phyloP scores from a whole-genome alignment of 2,888 invertebrate species.

The Pyrrhosoma nymphula region DNA sequence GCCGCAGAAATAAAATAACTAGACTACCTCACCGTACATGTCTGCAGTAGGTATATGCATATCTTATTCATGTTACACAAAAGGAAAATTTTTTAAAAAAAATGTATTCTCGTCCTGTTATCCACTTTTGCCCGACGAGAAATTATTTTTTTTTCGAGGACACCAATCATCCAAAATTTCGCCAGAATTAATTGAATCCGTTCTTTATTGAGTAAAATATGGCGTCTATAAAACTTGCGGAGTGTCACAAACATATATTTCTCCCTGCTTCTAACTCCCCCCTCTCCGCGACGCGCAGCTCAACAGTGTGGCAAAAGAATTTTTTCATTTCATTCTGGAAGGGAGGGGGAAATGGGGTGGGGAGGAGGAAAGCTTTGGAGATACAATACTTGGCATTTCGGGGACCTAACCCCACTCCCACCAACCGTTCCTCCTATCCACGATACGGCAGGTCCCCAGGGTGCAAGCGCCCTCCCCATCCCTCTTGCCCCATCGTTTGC shows the following conservation, averaged over 20 bases:
- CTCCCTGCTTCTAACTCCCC: background rate
- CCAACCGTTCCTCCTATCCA: background rate
- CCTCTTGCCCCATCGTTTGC: background rate
- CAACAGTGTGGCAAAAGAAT: no score
- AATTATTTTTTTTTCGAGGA: background rate
- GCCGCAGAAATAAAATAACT: background rate
- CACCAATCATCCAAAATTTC: background rate
- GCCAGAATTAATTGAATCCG: background rate
- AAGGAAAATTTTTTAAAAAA: background rate
- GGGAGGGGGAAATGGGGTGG: no score
- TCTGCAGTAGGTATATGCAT: background rate
- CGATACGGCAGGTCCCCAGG: background rate
- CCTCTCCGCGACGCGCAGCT: background rate
- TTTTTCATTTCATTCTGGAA: no score
- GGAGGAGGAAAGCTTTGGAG: background rate
- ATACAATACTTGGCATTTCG: conserved; percentile 1
- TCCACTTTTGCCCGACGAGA: background rate
- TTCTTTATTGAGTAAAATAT: conserved; percentile 2
- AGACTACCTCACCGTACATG: background rate
- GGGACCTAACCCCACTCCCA: no score
- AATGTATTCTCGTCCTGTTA: background rate
- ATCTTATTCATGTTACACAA: background rate
- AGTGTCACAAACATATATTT: background rate
- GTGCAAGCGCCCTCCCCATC: background rate
- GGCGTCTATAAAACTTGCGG: background rate